Conservation (phyloP, 2,113 vertebrate genomes). For the Scolopax mira region DNA sequence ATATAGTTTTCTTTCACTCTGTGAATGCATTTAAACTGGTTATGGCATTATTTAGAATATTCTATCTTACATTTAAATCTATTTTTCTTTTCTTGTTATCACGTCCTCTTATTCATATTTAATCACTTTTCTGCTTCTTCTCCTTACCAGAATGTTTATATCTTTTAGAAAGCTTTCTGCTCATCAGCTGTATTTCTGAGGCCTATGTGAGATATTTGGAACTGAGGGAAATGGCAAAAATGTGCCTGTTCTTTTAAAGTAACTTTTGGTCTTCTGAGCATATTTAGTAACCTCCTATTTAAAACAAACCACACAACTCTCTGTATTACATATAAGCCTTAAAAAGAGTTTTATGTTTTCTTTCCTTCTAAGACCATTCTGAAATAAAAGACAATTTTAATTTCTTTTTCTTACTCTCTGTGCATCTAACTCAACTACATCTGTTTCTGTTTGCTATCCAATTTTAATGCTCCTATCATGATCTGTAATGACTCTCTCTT, state of each 20-base stretch:
- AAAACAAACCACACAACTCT: background rate
- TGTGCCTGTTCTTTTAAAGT: background rate
- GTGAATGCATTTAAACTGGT: slow-evolving; percentile 12
- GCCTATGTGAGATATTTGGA: background rate
- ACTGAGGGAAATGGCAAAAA: background rate
- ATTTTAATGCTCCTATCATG: background rate
- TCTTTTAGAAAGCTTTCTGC: slow-evolving; percentile 7
- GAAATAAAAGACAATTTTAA: background rate
- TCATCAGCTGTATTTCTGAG: slow-evolving; percentile 16
- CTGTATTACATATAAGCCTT: background rate
- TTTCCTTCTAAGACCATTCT: background rate
- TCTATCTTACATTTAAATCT: background rate
- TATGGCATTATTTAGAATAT: background rate
- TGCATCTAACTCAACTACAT: background rate
- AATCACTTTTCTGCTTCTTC: slow-evolving; percentile 18
- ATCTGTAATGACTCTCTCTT: background rate
- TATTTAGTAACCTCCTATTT: background rate
- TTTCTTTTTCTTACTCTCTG: background rate
- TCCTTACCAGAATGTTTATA: background rate
- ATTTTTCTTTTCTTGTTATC: background rate
- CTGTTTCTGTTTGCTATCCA: background rate
- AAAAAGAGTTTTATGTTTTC: background rate
- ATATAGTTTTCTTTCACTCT: slow-evolving; percentile 9
- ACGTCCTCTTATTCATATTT: background rate
- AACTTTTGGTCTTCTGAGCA: background rate